phyloP scores from a whole-genome alignment of 1,140 invertebrate species.

The Saxidomus purpurata region DNA sequence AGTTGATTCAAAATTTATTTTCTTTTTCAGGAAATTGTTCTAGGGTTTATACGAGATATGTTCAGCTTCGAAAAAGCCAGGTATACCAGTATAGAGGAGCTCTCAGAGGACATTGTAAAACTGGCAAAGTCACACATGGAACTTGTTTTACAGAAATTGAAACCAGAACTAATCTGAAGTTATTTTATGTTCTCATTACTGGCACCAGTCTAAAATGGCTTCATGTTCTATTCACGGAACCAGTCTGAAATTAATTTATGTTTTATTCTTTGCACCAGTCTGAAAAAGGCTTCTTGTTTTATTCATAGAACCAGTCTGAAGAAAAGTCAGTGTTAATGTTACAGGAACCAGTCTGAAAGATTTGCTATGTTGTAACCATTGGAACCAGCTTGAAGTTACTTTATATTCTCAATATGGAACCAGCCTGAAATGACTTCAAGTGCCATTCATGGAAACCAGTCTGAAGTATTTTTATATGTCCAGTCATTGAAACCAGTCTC shows the following conservation, averaged over 20 bases:
- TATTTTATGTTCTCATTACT: background rate
- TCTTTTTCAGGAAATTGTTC: conserved; percentile 92
- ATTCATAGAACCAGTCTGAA: no score
- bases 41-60: conserved; percentile 95
- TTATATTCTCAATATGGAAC: no score
- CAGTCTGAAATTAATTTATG: no score
- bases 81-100: conserved; percentile 95
- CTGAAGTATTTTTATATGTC: no score
- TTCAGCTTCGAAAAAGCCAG: conserved; percentile 97
- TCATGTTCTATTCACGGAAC: no score
- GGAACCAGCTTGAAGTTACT: no score
- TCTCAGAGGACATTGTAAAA: conserved; percentile 78
- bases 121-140: conserved; percentile 73
- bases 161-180: conserved; percentile 7
- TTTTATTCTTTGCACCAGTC: background rate
- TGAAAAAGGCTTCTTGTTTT: no score
- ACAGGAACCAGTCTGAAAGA: background rate
- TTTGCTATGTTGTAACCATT: background rate
- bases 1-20: conserved; percentile 30
- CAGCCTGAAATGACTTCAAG: no score
- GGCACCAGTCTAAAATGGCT: no score
- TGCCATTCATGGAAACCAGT: no score
- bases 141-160: conserved; percentile 30
- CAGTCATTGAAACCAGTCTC: no score
- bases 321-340: background rate